Evolutionary conservation across 2,113 vertebrate species (phyloP).

Genomic region (Cololabis saira): DNA sequence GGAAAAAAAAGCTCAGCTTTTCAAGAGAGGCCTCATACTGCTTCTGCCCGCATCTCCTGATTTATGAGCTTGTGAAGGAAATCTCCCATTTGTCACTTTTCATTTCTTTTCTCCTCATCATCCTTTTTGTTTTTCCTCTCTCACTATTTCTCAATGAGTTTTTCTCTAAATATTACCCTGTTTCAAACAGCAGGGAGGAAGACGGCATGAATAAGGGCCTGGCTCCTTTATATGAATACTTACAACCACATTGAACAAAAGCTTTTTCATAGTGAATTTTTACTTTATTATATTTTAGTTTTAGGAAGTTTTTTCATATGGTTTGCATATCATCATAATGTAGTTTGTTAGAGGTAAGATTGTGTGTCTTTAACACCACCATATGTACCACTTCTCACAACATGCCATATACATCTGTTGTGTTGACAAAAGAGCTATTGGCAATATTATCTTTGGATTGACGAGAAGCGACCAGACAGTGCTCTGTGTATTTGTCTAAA

Average conservation of each 20-base stretch:
- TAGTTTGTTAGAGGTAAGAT: slow-evolving; percentile 50
- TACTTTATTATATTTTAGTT: slow-evolving; percentile 10
- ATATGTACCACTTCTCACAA: too few relatives aligned
- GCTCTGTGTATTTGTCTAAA: too few relatives aligned
- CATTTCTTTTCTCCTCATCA: slow-evolving; percentile 60
- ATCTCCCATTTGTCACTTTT: slow-evolving; percentile 81
- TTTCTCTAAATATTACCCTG: slow-evolving; percentile 34
- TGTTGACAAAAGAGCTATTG: too few relatives aligned
- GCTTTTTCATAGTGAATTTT: slow-evolving; percentile 29
- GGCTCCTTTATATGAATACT: slow-evolving; percentile 26
- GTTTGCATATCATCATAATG: slow-evolving; percentile 11
- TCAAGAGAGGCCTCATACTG: slow-evolving; percentile 50
- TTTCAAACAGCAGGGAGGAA: slow-evolving; percentile 15
- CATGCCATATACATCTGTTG: too few relatives aligned
- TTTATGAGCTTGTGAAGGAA: slow-evolving; percentile 78
- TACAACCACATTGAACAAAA: slow-evolving; percentile 49
- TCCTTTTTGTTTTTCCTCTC: slow-evolving; percentile 19
- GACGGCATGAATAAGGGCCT: slow-evolving; percentile 14
- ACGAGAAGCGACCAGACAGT: too few relatives aligned
- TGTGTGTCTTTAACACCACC: slow-evolving; percentile 53
- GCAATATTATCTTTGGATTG: too few relatives aligned
- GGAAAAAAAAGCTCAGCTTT: slow-evolving; percentile 41
- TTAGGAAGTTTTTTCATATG: slow-evolving; percentile 39
- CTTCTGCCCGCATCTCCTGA: slow-evolving; percentile 56
- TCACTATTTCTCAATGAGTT: slow-evolving; percentile 32